Conservation (phyloP, 30 jellyfish, hydroid and myxozoan species). For the Mastigias papua region DNA sequence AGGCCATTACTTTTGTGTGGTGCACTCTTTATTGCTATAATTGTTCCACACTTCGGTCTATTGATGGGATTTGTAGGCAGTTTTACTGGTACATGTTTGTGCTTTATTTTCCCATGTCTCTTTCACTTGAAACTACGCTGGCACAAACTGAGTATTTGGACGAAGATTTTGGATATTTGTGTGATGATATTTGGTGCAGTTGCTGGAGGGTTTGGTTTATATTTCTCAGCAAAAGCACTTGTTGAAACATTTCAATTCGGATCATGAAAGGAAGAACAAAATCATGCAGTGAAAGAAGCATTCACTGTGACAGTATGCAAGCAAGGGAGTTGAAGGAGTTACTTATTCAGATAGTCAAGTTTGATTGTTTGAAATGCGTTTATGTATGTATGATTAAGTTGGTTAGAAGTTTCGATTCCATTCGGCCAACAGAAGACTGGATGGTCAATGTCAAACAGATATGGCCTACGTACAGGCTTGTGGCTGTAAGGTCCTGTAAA, state of each 20-base stretch:
- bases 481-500: too few species aligned
- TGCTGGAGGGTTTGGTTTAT: constrained; percentile 91
- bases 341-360: too few species aligned
- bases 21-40: constrained; percentile 84
- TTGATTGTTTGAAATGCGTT: too few species aligned
- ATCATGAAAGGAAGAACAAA: background rate
- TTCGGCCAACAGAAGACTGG: too few species aligned
- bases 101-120: constrained; percentile 92
- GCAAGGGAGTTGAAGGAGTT: too few species aligned
- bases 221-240: constrained; percentile 86
- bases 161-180: constrained; percentile 57
- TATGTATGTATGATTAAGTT: too few species aligned
- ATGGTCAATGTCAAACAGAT: too few species aligned
- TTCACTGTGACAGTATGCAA: too few species aligned
- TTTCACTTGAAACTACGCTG: constrained; percentile 91
- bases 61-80: constrained; percentile 95
- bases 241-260: constrained; percentile 44
- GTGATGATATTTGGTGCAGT: constrained; percentile 85
- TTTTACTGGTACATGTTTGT: constrained; percentile 93
- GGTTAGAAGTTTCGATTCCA: too few species aligned
- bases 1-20: constrained; percentile 86
- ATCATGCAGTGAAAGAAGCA: too few species aligned
- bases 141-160: constrained; percentile 70
- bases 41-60: constrained; percentile 96
- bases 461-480: too few species aligned